Conservation (phyloP, 2,113 vertebrate species). For the Aphelocoma coerulescens region DNA sequence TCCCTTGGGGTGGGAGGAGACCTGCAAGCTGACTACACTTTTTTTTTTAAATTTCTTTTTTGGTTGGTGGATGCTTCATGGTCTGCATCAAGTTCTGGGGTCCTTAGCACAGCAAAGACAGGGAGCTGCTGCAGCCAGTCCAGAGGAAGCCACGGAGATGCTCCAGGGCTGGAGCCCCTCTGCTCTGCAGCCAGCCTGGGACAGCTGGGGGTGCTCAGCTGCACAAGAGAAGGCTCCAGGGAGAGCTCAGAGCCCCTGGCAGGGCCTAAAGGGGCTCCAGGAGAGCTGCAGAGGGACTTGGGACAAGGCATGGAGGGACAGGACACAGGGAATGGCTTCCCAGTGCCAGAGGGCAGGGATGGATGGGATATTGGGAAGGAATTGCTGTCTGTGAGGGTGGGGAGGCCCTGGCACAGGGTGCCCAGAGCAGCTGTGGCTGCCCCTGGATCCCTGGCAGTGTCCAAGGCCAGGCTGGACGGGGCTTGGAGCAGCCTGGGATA, state of each 20-base stretch:
- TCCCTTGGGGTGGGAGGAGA: neutral
- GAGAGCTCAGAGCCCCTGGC: neutral
- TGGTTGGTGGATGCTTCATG: neutral
- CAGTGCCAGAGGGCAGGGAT: neutral
- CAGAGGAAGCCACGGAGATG: neutral
- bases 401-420: neutral
- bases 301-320: neutral
- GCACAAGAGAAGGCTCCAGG: neutral
- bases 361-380: neutral
- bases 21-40: neutral
- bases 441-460: neutral
- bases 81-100: neutral
- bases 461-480: accelerated
- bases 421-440: neutral
- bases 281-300: neutral
- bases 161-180: neutral
- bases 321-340: neutral
- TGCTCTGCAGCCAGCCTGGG: neutral
- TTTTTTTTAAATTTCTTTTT: neutral
- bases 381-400: neutral
- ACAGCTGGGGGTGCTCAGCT: neutral
- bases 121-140: accelerated
- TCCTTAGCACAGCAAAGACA: neutral
- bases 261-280: neutral
- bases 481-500: accelerated